These are phyloP conservation scores for Vanessa tameamea DNA, from an alignment of 1,140 invertebrate genomes.

Conservation along the genomic window DNA sequence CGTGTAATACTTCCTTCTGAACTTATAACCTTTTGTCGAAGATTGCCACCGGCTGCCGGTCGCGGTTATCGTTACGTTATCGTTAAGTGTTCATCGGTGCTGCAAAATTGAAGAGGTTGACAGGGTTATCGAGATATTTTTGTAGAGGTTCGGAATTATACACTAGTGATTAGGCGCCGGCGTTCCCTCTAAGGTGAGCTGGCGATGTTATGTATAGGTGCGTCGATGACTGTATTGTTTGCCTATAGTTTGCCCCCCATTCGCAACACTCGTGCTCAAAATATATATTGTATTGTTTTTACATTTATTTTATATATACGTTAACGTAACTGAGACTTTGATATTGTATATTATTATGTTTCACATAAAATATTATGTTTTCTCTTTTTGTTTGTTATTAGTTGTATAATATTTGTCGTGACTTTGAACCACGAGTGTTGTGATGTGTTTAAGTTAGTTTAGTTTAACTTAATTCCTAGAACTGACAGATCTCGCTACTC, in stretches of 20 bases:
- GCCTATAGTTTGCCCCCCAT: slow-evolving; percentile 5
- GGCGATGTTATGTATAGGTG: slow-evolving; percentile 8
- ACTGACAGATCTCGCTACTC: background rate
- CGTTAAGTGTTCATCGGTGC: slow-evolving; percentile 68
- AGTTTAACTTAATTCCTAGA: slow-evolving; percentile 2
- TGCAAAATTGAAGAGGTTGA: slow-evolving; percentile 58
- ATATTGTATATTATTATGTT: background rate
- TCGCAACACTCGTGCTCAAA: slow-evolving; percentile 14
- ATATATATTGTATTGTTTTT: background rate
- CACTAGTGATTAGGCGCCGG: slow-evolving; percentile 48
- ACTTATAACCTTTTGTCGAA: background rate
- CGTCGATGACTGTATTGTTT: slow-evolving; percentile 8
- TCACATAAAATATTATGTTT: background rate
- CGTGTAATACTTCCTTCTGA: background rate
- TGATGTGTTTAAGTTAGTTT: background rate
- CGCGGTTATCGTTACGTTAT: slow-evolving; percentile 24
- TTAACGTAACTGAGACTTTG: too few relatives aligned
- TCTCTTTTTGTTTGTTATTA: slow-evolving; percentile 10
- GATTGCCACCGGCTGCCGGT: background rate
- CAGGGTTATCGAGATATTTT: slow-evolving; percentile 64
- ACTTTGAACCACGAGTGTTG: slow-evolving; percentile 16
- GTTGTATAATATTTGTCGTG: background rate
- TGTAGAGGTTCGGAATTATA: slow-evolving; percentile 54
- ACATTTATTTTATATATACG: too few relatives aligned
- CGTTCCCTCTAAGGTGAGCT: slow-evolving; percentile 61